Evolutionary conservation across 2,888 invertebrate genomes (phyloP).

Genomic region (Amphipyra berbera): DNA sequence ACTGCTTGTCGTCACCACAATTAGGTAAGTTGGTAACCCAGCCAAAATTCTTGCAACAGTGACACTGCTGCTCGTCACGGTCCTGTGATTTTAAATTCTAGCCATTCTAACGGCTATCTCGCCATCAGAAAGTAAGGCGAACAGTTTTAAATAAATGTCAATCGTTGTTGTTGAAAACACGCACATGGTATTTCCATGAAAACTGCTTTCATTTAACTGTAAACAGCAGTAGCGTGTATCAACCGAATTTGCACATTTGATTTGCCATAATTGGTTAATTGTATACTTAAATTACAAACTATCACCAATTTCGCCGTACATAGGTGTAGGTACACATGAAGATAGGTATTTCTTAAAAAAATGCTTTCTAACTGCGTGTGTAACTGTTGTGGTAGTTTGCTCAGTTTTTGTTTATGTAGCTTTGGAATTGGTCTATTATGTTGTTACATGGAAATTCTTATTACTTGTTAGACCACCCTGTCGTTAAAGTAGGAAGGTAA

Average conservation of each 20-base stretch:
- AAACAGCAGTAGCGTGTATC: conserved; percentile 26
- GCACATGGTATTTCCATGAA: conserved; percentile 42
- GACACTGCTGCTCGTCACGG: too few species aligned
- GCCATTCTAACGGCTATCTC: neutral
- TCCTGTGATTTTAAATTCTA: neutral
- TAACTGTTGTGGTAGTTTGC: too few species aligned
- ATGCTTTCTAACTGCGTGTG: too few species aligned
- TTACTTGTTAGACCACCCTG: too few species aligned
- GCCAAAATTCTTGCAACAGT: too few species aligned
- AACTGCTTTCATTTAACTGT: conserved; percentile 33
- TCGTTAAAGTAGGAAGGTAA: too few species aligned
- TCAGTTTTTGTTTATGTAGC: too few species aligned
- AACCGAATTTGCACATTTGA: conserved; percentile 34
- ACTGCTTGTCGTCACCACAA: too few species aligned
- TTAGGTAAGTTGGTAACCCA: too few species aligned
- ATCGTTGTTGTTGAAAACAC: conserved; percentile 12
- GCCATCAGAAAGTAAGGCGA: conserved; percentile 3
- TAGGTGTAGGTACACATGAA: neutral
- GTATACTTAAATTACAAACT: conserved; percentile 20
- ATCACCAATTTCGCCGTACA: conserved; percentile 12
- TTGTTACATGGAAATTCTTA: too few species aligned
- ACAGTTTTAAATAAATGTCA: conserved; percentile 10
- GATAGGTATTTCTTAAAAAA: too few species aligned
- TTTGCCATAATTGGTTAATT: conserved; percentile 34
- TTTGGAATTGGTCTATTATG: too few species aligned